Evolutionary conservation across 2,797 vertebrate genomes (phyloP).

Genomic region (Ctenopoma kingsleyae): DNA sequence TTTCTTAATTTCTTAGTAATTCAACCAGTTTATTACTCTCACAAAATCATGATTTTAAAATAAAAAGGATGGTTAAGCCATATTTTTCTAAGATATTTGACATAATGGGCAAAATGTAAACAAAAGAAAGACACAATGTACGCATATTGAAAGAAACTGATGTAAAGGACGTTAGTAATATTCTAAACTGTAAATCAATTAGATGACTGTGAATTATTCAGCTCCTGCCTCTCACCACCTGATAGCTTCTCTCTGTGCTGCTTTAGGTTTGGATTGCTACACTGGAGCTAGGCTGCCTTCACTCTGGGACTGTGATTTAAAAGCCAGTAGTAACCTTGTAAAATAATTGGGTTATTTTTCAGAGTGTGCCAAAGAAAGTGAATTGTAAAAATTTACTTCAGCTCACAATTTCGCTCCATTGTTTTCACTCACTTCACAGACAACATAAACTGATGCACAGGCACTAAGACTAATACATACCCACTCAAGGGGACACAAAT

Average conservation of each 20-base stretch:
- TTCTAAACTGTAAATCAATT: too few species aligned
- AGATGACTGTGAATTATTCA: slow-evolving; percentile 66
- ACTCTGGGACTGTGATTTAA: slow-evolving; percentile 62
- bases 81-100: too few species aligned
- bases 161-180: too few species aligned
- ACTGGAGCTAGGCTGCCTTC: slow-evolving; percentile 39
- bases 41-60: too few species aligned
- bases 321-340: slow-evolving; percentile 64
- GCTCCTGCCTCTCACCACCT: slow-evolving; percentile 23
- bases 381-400: slow-evolving; percentile 69
- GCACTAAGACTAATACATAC: slow-evolving; percentile 5
- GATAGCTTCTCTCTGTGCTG: slow-evolving; percentile 47
- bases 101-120: too few species aligned
- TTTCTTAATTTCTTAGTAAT: background rate
- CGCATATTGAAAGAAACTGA: too few species aligned
- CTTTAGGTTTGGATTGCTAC: slow-evolving; percentile 41
- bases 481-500: slow-evolving; percentile 5
- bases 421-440: slow-evolving; percentile 57
- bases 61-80: too few species aligned
- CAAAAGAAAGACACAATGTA: too few species aligned
- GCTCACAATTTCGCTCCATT: slow-evolving; percentile 57
- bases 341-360: slow-evolving; percentile 77
- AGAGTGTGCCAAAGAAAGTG: slow-evolving; percentile 56
- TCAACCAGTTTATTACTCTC: background rate
- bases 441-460: slow-evolving; percentile 9